Evolutionary conservation across 2,113 vertebrate genomes (phyloP), one percentile per base, ranked within the genome.

Genomic region (Felis chaus): DNA sequence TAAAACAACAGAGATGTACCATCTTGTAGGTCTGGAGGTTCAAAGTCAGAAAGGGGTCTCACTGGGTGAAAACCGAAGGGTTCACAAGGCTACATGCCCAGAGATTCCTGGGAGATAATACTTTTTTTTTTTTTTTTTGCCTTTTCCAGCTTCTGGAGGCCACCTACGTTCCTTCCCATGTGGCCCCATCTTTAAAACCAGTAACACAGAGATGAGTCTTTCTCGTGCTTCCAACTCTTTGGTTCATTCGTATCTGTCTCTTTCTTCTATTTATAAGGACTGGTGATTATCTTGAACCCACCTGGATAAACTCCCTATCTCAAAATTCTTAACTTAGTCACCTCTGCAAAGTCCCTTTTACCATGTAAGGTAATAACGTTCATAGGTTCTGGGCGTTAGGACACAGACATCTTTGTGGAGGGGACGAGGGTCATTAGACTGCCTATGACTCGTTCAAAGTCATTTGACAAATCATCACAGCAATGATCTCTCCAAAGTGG

Each of bases 121-220:
- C 11, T 0, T 36, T 5, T 74, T 27, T 3, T 16, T 48, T 31
- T 33, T 27, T 3, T 16, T 48, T 31, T 33, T 27, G 4, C 7
- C 7, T 19, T 55, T 66, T n/a, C 13, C 9, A 27, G 4, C 33
- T 78, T 55, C 50, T 63, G 7, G 19, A 53, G 10, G 8, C 4
- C 13, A 2, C 5, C 15, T 27, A 14, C 4, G 36, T 76, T 86
- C 16, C 33, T 73, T 57, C 15, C 7, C 39, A 50, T 25, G 14
- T 36, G 10, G 19, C 19, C 11, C 0, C 48, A 48, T 53, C 21
- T 73, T 71, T 57, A 53, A 91, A 78, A 12, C 7, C 25, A n/a
- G 7, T 12, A 50, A 33, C 0, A 1, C 0, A 10, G 1, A 9
- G 36, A 61, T 0, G 3, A 8, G 6, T 27, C 25, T 57, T 36